Base-by-base conservation (phyloP, 2,888 invertebrate species). In the Scaptomyza cyrtandrae region DNA sequence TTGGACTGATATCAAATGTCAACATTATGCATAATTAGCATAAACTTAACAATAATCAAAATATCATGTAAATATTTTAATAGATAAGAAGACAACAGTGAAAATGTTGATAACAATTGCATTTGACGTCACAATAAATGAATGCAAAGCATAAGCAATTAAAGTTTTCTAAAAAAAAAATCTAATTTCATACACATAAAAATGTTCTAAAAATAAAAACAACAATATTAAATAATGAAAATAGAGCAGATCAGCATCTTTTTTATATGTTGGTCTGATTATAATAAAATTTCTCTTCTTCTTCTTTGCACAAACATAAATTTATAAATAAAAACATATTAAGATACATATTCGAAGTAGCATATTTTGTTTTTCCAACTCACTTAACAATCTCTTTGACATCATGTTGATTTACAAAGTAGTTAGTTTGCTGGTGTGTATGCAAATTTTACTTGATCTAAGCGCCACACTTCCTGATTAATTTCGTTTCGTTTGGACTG, bases 361-460 rank as follows among this genome's bases (percentile, higher is more conserved):
- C 10, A 33, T 44, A 27, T 19, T 13, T 19, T n/a, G n/a, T 1
- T 19, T 39, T 79, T 79, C 79, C 29, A 85, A 85, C 82, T 85
- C 27, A 85, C 84, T 64, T 24, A 85, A 49, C 10, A 81, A 45
- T 16, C 62, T 56, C 14, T 74, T 80, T 1, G 82, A 70, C 72
- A 85, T 65, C 78, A 80, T 86, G 13, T 48, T 80, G 29, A 39
- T 44, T 31, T 39, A 3, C 13, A 7, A 9, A 50, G 35, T 14
- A n/a, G 11, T 35, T 19, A 19, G 31, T 31, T 70, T 58, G 27
- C 35, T 33, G 59, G 37, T 56, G 10, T 62, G n/a, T 50, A 58
- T 52, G 45, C 41, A 69, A 71, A 65, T 66, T 13, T 5, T 41
- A 31, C 44, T 49, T n/a, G n/a, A 24, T 56, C 54, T 33, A 27